A percentile compares a stretch with the other conserved stretches of the same genome.
Evolutionary conservation across 2,113 vertebrate species (phyloP).

Genomic region (Pachyramphus minor): DNA sequence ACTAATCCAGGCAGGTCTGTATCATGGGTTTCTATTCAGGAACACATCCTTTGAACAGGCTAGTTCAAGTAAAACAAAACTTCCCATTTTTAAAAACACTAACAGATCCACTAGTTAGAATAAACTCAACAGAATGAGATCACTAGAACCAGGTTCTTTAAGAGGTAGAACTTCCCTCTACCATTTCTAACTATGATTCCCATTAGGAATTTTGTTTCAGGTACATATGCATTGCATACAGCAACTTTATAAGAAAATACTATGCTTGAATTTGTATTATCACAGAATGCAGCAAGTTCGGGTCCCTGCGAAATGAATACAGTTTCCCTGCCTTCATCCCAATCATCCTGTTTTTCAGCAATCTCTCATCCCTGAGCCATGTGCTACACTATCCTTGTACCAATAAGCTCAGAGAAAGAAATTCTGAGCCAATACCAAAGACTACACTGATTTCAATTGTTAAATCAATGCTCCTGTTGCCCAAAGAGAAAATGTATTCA

Average conservation of each 20-base stretch:
- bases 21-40: neutral
- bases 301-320: neutral
- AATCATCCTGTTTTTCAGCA: neutral
- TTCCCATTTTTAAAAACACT: neutral
- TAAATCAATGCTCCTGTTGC: neutral
- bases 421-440: neutral
- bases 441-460: neutral
- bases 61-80: neutral
- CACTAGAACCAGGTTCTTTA: neutral
- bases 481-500: neutral
- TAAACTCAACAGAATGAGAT: neutral
- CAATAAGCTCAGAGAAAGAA: neutral
- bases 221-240: accelerated
- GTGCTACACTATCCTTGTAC: neutral
- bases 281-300: neutral
- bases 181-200: neutral
- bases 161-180: neutral
- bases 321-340: neutral
- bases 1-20: neutral
- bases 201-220: neutral
- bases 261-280: neutral
- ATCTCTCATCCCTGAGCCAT: neutral
- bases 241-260: neutral
- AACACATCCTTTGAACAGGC: neutral
- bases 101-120: neutral